Evolutionary conservation across 92 coral and sea anemone species (phyloP).

Genomic region (Ricordea florida): DNA sequence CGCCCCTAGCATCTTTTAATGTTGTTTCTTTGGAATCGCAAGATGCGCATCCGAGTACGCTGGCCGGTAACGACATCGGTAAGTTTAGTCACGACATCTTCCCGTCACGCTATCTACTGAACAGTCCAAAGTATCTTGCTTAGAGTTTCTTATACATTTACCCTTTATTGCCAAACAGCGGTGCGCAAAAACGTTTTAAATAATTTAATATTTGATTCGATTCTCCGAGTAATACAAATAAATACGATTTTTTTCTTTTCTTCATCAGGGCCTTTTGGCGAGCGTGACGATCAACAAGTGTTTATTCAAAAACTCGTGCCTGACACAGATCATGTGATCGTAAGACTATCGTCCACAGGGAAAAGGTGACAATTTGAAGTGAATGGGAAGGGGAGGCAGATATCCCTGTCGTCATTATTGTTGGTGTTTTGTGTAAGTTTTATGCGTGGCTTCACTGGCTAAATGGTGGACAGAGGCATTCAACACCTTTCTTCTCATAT

Average conservation of each 20-base stretch:
- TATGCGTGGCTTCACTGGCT: too few relatives aligned
- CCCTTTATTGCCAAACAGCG: too few relatives aligned
- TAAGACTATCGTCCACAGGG: constrained; percentile 95
- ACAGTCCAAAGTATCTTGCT: too few relatives aligned
- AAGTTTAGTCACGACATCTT: constrained; percentile 5
- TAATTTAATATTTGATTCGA: too few relatives aligned
- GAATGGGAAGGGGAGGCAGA: too few relatives aligned
- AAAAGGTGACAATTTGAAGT: constrained; percentile 88
- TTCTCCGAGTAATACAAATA: neutral
- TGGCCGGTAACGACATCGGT: constrained; percentile 94
- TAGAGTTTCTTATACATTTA: too few relatives aligned
- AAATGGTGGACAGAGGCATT: too few relatives aligned
- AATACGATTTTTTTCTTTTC: neutral
- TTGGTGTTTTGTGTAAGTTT: neutral
- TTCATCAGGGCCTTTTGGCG: constrained; percentile 94
- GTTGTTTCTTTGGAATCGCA: constrained; percentile 95
- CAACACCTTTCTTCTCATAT: too few relatives aligned
- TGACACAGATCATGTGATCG: constrained; percentile 90
- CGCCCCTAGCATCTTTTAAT: constrained; percentile 97
- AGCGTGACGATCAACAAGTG: constrained; percentile 98
- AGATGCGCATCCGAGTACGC: constrained; percentile 89
- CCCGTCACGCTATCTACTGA: too few relatives aligned
- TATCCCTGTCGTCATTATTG: neutral
- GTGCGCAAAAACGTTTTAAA: too few relatives aligned
- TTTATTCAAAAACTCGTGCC: constrained; percentile 97